Evolutionary conservation across 2,797 vertebrate species (phyloP), one percentile per base, ranked within the genome.

Genomic region (Pachyuromys duprasi): DNA sequence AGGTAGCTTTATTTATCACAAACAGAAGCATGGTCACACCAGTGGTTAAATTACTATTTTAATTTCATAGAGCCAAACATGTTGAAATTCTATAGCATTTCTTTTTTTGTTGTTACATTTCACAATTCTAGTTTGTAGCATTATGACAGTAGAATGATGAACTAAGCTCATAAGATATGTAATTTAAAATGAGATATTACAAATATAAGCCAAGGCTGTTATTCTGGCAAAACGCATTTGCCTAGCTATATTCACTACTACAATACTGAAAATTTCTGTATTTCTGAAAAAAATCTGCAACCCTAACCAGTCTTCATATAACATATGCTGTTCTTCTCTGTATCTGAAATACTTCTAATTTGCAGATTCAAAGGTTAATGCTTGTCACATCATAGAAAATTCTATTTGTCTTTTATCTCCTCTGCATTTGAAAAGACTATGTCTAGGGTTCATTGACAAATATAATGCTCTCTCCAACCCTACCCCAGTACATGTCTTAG

Each of bases 161-260:
- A 74, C 22, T 42, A 49, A 82, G 3, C 26, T 45, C 70, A 49
- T 31, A 62, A 76, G 65, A 84, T 74, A 88, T 53, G 45, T 62
- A 33, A 78, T 78, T 91, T 74, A 12, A 89, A 33, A 91, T 20
- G 9, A 36, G 8, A 74, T 84, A 57, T 11, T 86, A 33, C 4
- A 94, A 45, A 78, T 86, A 39, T 36, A 80, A 69, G 49, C 33
- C 20, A 93, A 84, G 22, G 39, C 4, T 91, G 14, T 90, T 60
- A n/a, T 84, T 93, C 22, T 65, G n/a, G 7, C 4, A 86, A 62
- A 89, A 76, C 3, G 49, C 1, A 42, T 4, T 69, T 89, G 8
- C 14, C 2, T 33, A 72, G 31, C 7, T 72, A 28, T 72, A 78
- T 0, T 17, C 1, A 36, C 67, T 12, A 6, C 5, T 42, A 92